A percentile compares a stretch with the other conserved stretches of the same genome.
These are phyloP conservation scores for Cantharis lateralis DNA, from an alignment of 2,888 invertebrate species.

Conservation along the genomic window DNA sequence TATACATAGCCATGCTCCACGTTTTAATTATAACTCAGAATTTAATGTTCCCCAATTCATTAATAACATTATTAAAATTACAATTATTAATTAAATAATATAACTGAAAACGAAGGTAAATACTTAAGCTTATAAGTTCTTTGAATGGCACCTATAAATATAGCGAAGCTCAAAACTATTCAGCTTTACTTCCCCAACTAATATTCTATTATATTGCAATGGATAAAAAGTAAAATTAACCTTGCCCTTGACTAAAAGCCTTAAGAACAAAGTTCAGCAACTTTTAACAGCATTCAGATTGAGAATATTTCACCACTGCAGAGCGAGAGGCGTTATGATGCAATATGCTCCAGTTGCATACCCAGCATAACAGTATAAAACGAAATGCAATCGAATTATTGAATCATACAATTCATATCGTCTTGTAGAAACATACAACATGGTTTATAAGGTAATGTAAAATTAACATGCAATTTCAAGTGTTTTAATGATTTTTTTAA, in stretches of 20 bases:
- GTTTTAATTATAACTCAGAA: background rate
- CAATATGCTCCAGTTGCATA: background rate
- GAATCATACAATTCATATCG: slow-evolving; percentile 10
- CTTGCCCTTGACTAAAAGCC: background rate
- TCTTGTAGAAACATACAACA: slow-evolving; percentile 7
- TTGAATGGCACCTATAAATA: background rate
- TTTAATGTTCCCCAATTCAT: background rate
- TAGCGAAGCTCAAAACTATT: background rate
- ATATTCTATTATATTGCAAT: background rate
- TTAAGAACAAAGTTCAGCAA: background rate
- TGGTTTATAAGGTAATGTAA: slow-evolving; percentile 23
- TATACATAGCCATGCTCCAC: background rate
- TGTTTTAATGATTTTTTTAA: slow-evolving; percentile 32
- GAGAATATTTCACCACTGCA: background rate
- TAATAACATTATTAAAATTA: background rate
- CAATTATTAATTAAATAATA: background rate
- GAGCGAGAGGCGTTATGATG: slow-evolving; percentile 1
- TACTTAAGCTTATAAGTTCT: background rate
- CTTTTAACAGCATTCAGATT: background rate
- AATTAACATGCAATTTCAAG: slow-evolving; percentile 10
- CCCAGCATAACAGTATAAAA: slow-evolving; percentile 5
- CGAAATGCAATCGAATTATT: background rate
- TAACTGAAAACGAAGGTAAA: background rate
- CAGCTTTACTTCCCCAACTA: background rate
- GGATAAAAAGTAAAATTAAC: background rate